Base-by-base conservation (phyloP, 2,888 invertebrate genomes). In the Rotaria magnacalcarata region DNA sequence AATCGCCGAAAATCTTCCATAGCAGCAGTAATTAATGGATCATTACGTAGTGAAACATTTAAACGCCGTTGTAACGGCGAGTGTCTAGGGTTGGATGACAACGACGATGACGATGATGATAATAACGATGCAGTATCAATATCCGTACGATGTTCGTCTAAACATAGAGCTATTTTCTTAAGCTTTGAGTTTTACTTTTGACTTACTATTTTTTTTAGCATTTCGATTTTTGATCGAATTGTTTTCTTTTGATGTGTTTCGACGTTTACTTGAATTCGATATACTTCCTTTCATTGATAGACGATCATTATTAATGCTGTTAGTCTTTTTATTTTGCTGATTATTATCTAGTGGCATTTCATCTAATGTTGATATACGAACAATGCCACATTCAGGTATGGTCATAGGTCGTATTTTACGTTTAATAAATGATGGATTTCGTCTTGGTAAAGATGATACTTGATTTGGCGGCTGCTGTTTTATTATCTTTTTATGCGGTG, bases 291-390 rank as follows among this genome's bases (percentile, higher is more conserved):
- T 67, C 6, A 16, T 34, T 19, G 67, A 67, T 34, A 41, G 34
- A 34, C 67, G 67, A 27, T 67, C 67, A 34, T 67, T 14, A 34
- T 16, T 67, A 34, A 41, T 41, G 19, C 67, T 67, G 34, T n/a
- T 27, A 4, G 11, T 67, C 19, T 19, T 14, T 7, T 67, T 80
- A 41, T 47, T 8, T 14, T 14, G 11, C 24, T 14, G 75, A 24
- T 41, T 41, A 47, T 75, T 75, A 19, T 24, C 27, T 11, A 80
- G 24, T 80, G 80, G 80, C 14, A 80, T 43, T 80, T 80, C 80
- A 80, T 80, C 80, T 16, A 80, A 16, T 47, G 80, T 80, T 10
- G 47, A 47, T 41, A 80, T 80, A 11, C 80, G 80, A n/a, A 80
- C 47, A n/a, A n/a, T 43, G 47, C 80, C 80, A 67, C 41, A 16